These are phyloP conservation scores for Corythoichthys intestinalis DNA, from an alignment of 2,113 vertebrate genomes.

Conservation along the genomic window DNA sequence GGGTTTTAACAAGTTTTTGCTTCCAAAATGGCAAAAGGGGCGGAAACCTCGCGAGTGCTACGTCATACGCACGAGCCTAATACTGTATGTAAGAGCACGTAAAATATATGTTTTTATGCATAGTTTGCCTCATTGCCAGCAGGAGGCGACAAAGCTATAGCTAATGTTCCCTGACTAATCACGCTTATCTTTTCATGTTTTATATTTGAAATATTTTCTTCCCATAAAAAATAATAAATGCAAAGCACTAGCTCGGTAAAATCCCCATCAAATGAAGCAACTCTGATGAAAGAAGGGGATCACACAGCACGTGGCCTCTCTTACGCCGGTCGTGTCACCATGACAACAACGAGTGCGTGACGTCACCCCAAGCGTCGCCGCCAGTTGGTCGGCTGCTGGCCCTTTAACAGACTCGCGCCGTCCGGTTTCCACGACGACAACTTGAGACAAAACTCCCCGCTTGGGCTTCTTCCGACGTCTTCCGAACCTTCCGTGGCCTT, in stretches of 20 bases:
- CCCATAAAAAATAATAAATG: too few species aligned
- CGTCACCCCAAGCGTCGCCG: not conserved
- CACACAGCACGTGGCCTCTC: not conserved
- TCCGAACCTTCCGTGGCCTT: too few species aligned
- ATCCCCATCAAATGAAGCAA: not conserved
- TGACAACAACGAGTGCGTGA: not conserved
- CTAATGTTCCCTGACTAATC: too few species aligned
- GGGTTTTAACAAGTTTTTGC: too few species aligned
- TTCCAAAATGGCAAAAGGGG: too few species aligned
- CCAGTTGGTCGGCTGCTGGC: conserved; percentile 17
- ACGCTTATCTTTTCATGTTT: too few species aligned
- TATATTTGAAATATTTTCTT: too few species aligned
- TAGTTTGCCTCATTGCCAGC: not conserved
- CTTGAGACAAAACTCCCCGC: conserved; percentile 49
- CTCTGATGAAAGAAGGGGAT: conserved; percentile 2
- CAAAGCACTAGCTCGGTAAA: not conserved
- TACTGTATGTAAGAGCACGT: not conserved
- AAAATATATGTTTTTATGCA: not conserved
- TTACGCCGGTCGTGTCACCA: not conserved
- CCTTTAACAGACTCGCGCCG: conserved; percentile 65
- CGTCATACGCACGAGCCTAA: too few species aligned
- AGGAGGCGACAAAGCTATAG: not conserved
- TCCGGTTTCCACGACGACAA: conserved; percentile 53
- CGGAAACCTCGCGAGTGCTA: too few species aligned
- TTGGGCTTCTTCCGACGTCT: not conserved